Conservation (phyloP, 2,888 invertebrate species). For the Carpatolechia fugitivella region DNA sequence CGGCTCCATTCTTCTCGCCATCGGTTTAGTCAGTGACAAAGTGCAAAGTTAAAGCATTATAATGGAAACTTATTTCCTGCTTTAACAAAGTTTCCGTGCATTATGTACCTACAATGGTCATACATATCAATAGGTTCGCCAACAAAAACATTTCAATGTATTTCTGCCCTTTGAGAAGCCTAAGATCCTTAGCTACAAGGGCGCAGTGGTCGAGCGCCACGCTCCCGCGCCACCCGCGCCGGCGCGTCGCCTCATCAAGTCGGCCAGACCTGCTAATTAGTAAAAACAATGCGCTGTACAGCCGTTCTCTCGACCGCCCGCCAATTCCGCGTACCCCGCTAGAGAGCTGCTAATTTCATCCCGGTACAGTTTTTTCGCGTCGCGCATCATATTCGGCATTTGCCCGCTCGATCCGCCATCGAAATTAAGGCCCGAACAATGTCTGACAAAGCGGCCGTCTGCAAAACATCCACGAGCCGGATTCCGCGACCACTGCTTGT, state of each 20-base stretch:
- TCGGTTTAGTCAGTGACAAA: background rate
- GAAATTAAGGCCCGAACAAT: slow-evolving; percentile 79
- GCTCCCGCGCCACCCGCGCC: slow-evolving; percentile 21
- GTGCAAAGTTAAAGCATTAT: background rate
- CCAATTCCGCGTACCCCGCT: slow-evolving; percentile 75
- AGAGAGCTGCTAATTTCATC: slow-evolving; percentile 78
- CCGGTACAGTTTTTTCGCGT: slow-evolving; percentile 72
- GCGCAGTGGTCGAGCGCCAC: slow-evolving; percentile 12
- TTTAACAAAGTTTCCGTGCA: too few relatives aligned
- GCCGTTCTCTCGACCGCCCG: slow-evolving; percentile 74
- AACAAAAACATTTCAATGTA: too few relatives aligned
- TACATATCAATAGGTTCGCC: too few relatives aligned
- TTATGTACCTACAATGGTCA: too few relatives aligned
- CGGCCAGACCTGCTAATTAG: slow-evolving; percentile 69
- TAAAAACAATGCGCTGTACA: slow-evolving; percentile 75
- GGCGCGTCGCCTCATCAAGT: slow-evolving; percentile 56
- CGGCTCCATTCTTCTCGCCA: background rate
- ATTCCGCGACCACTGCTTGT: slow-evolving; percentile 69
- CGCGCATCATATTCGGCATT: slow-evolving; percentile 79
- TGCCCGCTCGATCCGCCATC: slow-evolving; percentile 74
- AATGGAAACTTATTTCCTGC: background rate
- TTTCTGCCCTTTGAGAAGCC: background rate
- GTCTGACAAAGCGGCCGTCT: slow-evolving; percentile 78
- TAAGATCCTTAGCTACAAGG: background rate
- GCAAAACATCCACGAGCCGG: slow-evolving; percentile 74